These are phyloP conservation scores for Pyrochroa serraticornis DNA, from an alignment of 2,888 invertebrate species.

Conservation along the genomic window DNA sequence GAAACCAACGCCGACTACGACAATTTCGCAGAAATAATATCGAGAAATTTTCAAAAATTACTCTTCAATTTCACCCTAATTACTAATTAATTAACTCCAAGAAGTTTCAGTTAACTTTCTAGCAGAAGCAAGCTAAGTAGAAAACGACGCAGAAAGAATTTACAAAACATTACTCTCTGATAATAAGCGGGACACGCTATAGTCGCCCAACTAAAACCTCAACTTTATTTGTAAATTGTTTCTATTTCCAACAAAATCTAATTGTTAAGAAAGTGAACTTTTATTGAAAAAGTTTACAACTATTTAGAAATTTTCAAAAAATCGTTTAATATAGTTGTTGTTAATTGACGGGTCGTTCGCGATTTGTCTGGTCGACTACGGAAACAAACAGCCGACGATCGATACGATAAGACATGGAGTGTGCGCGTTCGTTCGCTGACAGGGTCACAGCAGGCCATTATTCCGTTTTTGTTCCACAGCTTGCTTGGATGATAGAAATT, in stretches of 20 bases:
- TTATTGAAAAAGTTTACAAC: too few relatives aligned
- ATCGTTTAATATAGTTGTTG: constrained; percentile 17
- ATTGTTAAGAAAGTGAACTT: too few relatives aligned
- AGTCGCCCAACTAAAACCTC: constrained; percentile 34
- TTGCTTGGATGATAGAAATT: constrained; percentile 1
- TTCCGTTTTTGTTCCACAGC: neutral
- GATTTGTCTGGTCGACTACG: constrained; percentile 37
- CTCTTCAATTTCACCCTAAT: too few relatives aligned
- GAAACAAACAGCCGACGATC: constrained; percentile 45
- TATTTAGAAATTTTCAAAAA: too few relatives aligned
- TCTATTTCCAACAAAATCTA: too few relatives aligned
- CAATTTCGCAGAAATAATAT: too few relatives aligned
- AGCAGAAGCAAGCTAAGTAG: neutral
- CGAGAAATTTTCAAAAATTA: too few relatives aligned
- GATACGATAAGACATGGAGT: constrained; percentile 45
- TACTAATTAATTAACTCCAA: too few relatives aligned
- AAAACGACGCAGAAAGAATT: constrained; percentile 39
- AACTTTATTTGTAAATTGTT: neutral
- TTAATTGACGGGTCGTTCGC: constrained; percentile 22
- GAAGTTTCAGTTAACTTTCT: too few relatives aligned
- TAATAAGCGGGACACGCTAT: constrained; percentile 30
- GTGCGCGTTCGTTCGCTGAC: constrained; percentile 37
- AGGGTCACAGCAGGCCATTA: constrained; percentile 51
- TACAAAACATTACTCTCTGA: constrained; percentile 30
- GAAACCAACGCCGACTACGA: neutral